phyloP scores from a whole-genome alignment of 2,113 vertebrate species.

The Dicerorhinus sumatrensis region DNA sequence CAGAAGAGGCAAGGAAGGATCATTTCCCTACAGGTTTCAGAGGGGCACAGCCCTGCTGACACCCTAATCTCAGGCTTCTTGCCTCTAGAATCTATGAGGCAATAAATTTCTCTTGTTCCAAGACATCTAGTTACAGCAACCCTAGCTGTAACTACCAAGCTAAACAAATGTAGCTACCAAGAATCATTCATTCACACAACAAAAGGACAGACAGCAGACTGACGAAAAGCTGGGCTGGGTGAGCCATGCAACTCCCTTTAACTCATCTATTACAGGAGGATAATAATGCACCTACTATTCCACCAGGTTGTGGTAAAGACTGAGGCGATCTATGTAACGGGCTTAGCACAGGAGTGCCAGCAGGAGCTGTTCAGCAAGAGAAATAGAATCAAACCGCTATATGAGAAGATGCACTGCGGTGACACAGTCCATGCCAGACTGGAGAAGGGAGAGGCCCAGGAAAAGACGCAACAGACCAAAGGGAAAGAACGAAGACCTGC shows the following conservation, averaged over 20 bases:
- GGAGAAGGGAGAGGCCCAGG: neutral
- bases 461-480: neutral
- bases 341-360: neutral
- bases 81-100: neutral
- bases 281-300: neutral
- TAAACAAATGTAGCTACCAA: neutral
- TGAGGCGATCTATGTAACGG: neutral
- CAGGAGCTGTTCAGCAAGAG: neutral
- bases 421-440: neutral
- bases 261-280: neutral
- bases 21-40: neutral
- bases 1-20: neutral
- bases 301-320: neutral
- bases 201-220: neutral
- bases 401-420: neutral
- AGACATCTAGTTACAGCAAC: neutral
- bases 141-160: no score
- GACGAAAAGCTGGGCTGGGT: neutral
- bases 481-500: neutral
- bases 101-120: neutral
- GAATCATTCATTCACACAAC: neutral
- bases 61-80: neutral
- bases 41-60: neutral
- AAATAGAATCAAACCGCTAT: neutral
- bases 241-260: neutral